Percentiles rank a stretch among this genome's conserved stretches.
Evolutionary conservation across 2,113 vertebrate species (phyloP).

Genomic region (Heteronetta atricapilla): DNA sequence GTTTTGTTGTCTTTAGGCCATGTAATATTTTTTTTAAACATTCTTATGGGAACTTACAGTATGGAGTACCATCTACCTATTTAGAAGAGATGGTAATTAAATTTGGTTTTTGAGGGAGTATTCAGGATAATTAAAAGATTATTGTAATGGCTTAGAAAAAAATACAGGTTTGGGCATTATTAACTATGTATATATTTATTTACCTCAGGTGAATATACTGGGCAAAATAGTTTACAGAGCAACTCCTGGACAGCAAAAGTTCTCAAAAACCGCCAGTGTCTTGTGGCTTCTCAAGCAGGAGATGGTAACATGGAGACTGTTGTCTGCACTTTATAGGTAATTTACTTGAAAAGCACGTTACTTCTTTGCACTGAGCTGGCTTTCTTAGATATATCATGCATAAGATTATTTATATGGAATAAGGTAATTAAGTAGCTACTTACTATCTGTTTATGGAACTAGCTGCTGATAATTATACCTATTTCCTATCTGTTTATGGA

Average conservation of each 20-base stretch:
- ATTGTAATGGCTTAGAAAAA: background rate
- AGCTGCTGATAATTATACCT: background rate
- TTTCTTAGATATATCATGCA: background rate
- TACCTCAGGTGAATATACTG: slow-evolving; percentile 85
- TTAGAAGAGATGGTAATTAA: background rate
- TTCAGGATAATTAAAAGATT: background rate
- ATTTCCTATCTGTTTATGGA: background rate
- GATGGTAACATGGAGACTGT: slow-evolving; percentile 92
- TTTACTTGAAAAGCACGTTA: background rate
- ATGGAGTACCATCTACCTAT: background rate
- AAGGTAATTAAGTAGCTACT: background rate
- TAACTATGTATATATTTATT: background rate
- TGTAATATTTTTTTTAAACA: no score
- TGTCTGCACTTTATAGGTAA: slow-evolving; percentile 93
- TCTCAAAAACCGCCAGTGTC: slow-evolving; percentile 91
- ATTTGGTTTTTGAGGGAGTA: background rate
- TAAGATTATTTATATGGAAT: background rate
- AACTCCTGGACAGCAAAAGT: slow-evolving; percentile 89
- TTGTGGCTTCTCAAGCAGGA: slow-evolving; percentile 96
- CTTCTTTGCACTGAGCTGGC: background rate
- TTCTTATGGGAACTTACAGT: background rate
- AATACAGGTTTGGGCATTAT: background rate
- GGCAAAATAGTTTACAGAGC: slow-evolving; percentile 90
- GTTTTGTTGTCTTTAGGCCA: background rate
- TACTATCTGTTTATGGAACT: background rate